These are phyloP conservation scores for Sarcoramphus papa DNA, from an alignment of 2,797 vertebrate species.

Conservation along the genomic window DNA sequence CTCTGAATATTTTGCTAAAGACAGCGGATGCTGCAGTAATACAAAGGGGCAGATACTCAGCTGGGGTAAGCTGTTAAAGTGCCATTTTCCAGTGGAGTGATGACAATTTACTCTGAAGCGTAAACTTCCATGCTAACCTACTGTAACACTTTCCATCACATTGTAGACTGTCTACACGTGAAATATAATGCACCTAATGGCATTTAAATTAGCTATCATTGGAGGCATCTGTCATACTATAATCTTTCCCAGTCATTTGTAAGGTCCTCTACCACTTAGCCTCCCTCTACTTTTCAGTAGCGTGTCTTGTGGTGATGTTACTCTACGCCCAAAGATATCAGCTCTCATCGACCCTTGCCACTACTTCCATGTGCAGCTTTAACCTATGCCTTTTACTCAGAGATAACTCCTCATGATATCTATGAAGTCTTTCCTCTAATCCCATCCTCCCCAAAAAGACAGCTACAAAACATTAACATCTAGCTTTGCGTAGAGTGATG, in stretches of 20 bases:
- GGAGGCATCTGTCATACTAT: neutral
- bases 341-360: neutral
- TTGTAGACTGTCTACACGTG: neutral
- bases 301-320: neutral
- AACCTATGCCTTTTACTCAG: neutral
- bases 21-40: neutral
- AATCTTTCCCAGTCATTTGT: neutral
- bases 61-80: neutral
- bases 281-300: neutral
- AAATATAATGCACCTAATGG: constrained; percentile 33
- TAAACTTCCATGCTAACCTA: constrained; percentile 8
- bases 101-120: neutral
- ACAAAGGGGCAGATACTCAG: neutral
- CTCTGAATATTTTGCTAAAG: neutral
- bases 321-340: neutral
- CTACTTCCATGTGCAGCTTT: neutral
- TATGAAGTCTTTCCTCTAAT: neutral
- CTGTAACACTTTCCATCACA: neutral
- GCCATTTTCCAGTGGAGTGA: neutral
- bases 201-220: constrained; percentile 17
- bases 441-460: neutral
- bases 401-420: neutral
- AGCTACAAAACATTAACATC: neutral
- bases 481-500: neutral
- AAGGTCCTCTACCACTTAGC: neutral